These are phyloP conservation scores for Caerostris extrusa DNA, from an alignment of 1,140 invertebrate species.

Conservation along the genomic window DNA sequence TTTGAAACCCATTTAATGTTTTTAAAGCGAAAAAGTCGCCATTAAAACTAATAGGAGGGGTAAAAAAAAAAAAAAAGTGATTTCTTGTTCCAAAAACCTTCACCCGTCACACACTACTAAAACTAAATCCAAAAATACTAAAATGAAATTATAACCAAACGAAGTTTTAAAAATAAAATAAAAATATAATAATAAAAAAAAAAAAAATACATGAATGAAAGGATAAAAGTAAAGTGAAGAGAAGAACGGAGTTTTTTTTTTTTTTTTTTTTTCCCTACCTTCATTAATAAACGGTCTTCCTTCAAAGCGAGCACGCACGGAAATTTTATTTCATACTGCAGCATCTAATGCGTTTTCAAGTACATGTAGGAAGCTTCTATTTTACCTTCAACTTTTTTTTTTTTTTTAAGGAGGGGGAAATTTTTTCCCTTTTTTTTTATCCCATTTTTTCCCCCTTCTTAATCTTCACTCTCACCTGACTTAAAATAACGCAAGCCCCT, in stretches of 20 bases:
- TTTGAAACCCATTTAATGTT: constrained; percentile 5
- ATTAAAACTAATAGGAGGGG: neutral
- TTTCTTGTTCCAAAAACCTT: no score
- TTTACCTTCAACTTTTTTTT: no score
- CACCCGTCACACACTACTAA: neutral
- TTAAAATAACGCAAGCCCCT: neutral
- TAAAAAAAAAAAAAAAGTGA: no score
- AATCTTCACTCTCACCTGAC: no score
- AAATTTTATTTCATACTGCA: constrained; percentile 49
- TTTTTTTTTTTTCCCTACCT: neutral
- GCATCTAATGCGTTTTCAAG: no score
- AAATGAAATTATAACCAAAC: constrained; percentile 44
- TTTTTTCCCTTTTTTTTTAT: no score
- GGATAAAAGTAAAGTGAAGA: no score
- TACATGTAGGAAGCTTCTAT: no score
- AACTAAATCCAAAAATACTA: constrained; percentile 5
- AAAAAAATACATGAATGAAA: no score
- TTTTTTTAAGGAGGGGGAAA: no score
- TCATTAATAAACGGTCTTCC: constrained; percentile 43
- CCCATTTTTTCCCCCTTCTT: no score
- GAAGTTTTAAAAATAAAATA: neutral
- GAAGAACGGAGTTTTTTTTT: neutral
- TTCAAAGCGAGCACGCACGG: neutral
- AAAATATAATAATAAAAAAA: no score
- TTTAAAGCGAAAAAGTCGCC: constrained; percentile 2